Evolutionary conservation across 2,888 invertebrate species (phyloP).

Genomic region (Drosophila aldrichi): DNA sequence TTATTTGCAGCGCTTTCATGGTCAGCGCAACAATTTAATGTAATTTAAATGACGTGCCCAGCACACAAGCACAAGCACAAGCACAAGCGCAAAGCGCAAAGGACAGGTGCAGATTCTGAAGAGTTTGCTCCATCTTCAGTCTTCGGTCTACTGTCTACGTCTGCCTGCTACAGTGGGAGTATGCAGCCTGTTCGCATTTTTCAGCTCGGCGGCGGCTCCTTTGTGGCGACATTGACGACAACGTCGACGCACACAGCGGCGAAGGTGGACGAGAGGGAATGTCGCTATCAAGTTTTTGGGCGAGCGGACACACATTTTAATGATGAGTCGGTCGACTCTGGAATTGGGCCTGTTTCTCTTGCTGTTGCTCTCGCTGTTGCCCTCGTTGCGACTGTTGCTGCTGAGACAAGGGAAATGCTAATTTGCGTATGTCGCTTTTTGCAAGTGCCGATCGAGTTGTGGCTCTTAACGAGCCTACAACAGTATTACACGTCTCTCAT

Average conservation of each 20-base stretch:
- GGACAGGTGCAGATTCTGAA: conserved; percentile 66
- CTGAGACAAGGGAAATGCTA: conserved; percentile 79
- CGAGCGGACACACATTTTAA: conserved; percentile 78
- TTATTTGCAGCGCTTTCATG: conserved; percentile 81
- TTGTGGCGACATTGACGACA: conserved; percentile 74
- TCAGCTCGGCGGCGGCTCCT: conserved; percentile 74
- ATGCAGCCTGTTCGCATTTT: conserved; percentile 77
- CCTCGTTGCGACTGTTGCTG: conserved; percentile 33
- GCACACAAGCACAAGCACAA: conserved; percentile 63
- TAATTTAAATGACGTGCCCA: conserved; percentile 84
- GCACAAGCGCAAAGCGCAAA: conserved; percentile 56
- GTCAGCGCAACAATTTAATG: conserved; percentile 84
- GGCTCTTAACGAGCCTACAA: conserved; percentile 9
- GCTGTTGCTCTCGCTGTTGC: conserved; percentile 21
- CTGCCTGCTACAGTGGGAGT: conserved; percentile 64
- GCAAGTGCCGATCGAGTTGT: conserved; percentile 45
- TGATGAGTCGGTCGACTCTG: conserved; percentile 74
- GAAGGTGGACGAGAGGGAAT: conserved; percentile 73
- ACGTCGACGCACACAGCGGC: conserved; percentile 69
- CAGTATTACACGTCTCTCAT: conserved; percentile 34
- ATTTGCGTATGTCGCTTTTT: conserved; percentile 78
- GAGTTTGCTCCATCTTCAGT: conserved; percentile 24
- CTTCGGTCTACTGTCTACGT: conserved; percentile 14
- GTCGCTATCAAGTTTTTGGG: conserved; percentile 80
- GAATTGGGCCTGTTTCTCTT: conserved; percentile 65